Conservation (phyloP, 2,888 invertebrate genomes). For the Rotaria sp. region DNA sequence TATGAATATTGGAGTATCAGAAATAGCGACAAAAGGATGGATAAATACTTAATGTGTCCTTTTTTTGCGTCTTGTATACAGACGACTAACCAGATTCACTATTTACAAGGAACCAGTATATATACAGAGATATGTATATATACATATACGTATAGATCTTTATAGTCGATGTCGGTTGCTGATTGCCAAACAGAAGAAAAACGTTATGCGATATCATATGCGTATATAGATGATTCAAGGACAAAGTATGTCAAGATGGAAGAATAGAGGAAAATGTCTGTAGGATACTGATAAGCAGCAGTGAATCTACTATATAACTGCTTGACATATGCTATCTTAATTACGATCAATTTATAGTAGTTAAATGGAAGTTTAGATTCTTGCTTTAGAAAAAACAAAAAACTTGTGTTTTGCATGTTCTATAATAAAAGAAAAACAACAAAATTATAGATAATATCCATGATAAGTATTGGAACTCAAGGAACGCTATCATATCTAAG, state of each 20-base stretch:
- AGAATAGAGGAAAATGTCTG: background rate
- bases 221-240: background rate
- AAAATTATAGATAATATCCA: too few relatives aligned
- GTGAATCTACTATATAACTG: background rate
- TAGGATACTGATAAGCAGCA: background rate
- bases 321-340: background rate
- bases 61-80: background rate
- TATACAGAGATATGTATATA: background rate
- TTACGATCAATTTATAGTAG: background rate
- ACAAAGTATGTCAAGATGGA: background rate
- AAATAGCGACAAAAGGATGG: background rate
- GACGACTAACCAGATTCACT: background rate
- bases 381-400: too few relatives aligned
- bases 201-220: background rate
- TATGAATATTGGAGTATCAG: background rate
- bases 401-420: too few relatives aligned
- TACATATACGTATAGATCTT: background rate
- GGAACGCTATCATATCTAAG: too few relatives aligned
- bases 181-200: background rate
- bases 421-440: too few relatives aligned
- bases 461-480: too few relatives aligned
- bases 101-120: background rate
- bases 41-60: background rate
- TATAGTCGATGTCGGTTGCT: background rate
- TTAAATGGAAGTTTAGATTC: too few relatives aligned